Percentiles rank a stretch among this genome's conserved stretches.
phyloP scores from a whole-genome alignment of 2,888 invertebrate species.

The Plebejus melissa region DNA sequence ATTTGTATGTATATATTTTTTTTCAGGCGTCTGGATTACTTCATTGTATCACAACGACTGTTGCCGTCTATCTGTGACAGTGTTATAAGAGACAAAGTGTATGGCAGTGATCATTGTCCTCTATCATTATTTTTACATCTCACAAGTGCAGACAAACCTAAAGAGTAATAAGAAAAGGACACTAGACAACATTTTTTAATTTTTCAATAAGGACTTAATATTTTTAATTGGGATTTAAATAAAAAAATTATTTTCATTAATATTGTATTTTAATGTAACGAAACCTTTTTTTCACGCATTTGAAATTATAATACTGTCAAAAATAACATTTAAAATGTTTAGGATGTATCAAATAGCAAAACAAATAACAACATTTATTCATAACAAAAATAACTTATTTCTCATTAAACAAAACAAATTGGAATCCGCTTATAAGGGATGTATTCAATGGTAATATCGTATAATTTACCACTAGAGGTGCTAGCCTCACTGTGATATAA shows the following conservation, averaged over 20 bases:
- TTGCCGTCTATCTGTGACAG: constrained; percentile 89
- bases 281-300: background rate
- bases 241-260: constrained; percentile 15
- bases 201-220: background rate
- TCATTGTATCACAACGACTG: constrained; percentile 90
- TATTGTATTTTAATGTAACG: background rate
- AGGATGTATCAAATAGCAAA: background rate
- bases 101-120: constrained; percentile 98
- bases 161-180: constrained; percentile 48
- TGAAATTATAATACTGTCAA: background rate
- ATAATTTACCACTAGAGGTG: too few relatives aligned
- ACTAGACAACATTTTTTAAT: background rate
- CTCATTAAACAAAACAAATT: background rate
- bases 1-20: constrained; percentile 22
- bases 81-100: constrained; percentile 87
- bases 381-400: background rate
- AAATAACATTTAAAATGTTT: background rate
- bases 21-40: constrained; percentile 96
- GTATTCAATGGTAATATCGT: background rate
- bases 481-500: too few relatives aligned
- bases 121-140: constrained; percentile 86
- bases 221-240: constrained; percentile 20
- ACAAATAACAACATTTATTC: background rate
- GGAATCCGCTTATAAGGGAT: background rate
- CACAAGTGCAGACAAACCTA: constrained; percentile 66